phyloP scores from a whole-genome alignment of 2,113 vertebrate species.

The Climacteris rufus region DNA sequence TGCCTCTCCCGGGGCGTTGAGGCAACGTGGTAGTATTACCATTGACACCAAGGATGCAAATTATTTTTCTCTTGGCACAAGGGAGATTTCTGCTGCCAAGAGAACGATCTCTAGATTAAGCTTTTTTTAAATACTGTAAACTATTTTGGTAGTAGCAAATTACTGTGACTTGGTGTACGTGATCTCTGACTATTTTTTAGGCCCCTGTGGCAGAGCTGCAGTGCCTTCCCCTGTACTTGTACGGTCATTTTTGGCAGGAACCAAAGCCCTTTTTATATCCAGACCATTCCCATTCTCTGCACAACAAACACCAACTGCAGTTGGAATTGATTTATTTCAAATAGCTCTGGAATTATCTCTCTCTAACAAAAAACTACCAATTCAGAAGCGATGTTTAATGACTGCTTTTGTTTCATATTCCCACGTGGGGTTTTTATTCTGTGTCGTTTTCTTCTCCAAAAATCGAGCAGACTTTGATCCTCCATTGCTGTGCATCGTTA shows the following conservation, averaged over 20 bases:
- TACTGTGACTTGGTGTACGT: conserved; percentile 30
- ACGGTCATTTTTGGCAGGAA: background rate
- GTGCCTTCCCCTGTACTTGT: background rate
- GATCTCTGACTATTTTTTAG: conserved; percentile 60
- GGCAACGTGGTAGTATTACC: conserved; percentile 48
- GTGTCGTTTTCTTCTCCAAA: conserved; percentile 18
- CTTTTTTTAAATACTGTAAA: conserved; percentile 63
- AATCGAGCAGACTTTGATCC: conserved; percentile 8
- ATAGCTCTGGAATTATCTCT: conserved; percentile 49
- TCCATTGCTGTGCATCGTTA: background rate
- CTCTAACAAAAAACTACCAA: conserved; percentile 21
- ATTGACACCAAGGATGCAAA: conserved; percentile 62
- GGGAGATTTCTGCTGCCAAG: conserved; percentile 53
- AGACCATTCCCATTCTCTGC: background rate
- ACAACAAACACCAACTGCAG: conserved; percentile 22
- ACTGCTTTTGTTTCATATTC: conserved; percentile 54
- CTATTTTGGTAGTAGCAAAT: conserved; percentile 65
- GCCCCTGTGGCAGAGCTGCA: background rate
- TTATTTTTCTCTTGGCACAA: conserved; percentile 60
- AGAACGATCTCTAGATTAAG: conserved; percentile 64
- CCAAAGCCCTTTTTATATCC: background rate
- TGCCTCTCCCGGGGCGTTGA: conserved; percentile 27
- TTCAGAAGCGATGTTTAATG: conserved; percentile 57
- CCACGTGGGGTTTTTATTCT: conserved; percentile 45
- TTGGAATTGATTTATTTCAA: conserved; percentile 24